Percentiles rank a stretch among this genome's conserved stretches.
These are phyloP conservation scores for Augochlorella aurata DNA, from an alignment of 2,888 invertebrate species.

Conservation along the genomic window DNA sequence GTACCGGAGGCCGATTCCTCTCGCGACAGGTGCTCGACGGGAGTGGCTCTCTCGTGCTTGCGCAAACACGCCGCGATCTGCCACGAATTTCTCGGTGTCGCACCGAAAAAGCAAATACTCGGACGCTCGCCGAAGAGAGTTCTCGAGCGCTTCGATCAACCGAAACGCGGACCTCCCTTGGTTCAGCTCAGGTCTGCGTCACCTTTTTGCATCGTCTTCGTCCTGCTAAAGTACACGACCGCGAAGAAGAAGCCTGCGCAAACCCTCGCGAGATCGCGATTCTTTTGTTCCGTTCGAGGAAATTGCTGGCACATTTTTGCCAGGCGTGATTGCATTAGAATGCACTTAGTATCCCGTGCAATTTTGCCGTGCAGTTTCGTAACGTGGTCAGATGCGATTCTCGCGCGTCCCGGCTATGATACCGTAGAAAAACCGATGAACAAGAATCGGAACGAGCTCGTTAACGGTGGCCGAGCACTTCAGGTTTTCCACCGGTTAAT, in stretches of 20 bases:
- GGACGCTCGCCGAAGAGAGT: not conserved
- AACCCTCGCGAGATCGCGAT: too few relatives aligned
- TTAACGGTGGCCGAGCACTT: too few relatives aligned
- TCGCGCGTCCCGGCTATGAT: not conserved
- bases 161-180: not conserved
- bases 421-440: too few relatives aligned
- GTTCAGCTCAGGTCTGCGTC: not conserved
- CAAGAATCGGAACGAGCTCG: too few relatives aligned
- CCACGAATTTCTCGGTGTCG: conserved; percentile 1
- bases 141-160: too few relatives aligned
- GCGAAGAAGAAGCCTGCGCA: too few relatives aligned
- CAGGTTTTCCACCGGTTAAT: too few relatives aligned
- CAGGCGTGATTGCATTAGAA: not conserved
- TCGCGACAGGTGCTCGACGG: conserved; percentile 72
- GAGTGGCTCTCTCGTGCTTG: conserved; percentile 49
- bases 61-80: conserved; percentile 23
- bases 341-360: not conserved
- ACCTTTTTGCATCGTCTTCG: too few relatives aligned
- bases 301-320: not conserved
- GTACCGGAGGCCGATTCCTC: conserved; percentile 57
- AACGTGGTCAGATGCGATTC: not conserved
- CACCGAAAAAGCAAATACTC: not conserved
- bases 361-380: not conserved
- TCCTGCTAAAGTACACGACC: too few relatives aligned
- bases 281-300: too few relatives aligned